Evolutionary conservation across 1,140 invertebrate species (phyloP), one percentile per base, ranked within the genome.

Genomic region (Trachymyrmex cornetzi): DNA sequence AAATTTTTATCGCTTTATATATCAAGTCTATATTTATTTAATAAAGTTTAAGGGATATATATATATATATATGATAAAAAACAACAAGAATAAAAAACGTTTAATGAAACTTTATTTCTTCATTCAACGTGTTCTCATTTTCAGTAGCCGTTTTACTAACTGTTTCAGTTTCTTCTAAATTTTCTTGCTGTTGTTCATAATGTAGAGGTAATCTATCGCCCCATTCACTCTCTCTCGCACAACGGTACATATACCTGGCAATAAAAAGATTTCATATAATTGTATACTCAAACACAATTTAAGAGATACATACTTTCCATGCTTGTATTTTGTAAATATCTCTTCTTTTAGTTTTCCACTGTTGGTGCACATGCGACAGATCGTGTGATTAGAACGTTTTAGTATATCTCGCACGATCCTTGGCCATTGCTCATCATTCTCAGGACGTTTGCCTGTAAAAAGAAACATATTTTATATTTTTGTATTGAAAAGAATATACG

Each of bases 351-450:
- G 94, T 85, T 97, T 95, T 30, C 98, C 98, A 88, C 96, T 94
- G 9, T 96, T 91, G 7, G 97, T 98, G 94, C 98, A 99, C 88
- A 98, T 92, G 66, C 97, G 96, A 93, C 98, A 99, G 91, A 98
- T 96, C 0, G 96, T 95, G 93, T 98, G 98, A 84, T 96, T 96
- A 0, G 96, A 96, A 69, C 97, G 95, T 16, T 96, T 94, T 57
- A 98, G 93, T 2, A 96, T 96, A 34, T 97, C 96, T 82, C 97
- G 93, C 0, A 99, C 97, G 71, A 99, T 94, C 81, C 98, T 95
- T 0, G 98, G 98, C 98, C 98, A 99, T 34, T 96, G 94, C 3
- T 95, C 90, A 72, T 96, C 95, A 27, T 93, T 53, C 69, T 94
- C 92, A 19, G 94, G 90, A 90, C 96, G 94, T 50, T 93, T 22